phyloP scores from a whole-genome alignment of 1,140 invertebrate species.

The Eueides isabella region DNA sequence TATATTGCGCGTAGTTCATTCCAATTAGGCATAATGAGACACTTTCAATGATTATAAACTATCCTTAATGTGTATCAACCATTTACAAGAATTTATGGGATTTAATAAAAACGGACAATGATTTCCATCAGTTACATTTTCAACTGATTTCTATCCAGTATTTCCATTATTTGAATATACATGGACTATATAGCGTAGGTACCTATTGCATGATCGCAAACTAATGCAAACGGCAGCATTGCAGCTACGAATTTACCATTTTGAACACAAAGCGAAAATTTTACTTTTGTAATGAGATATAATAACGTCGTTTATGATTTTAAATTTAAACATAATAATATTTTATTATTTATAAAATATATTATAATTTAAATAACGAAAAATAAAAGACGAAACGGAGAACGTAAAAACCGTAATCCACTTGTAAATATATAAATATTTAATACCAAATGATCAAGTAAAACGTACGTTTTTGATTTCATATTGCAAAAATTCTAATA shows the following conservation, averaged over 20 bases:
- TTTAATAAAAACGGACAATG: background rate
- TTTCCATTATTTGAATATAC: background rate
- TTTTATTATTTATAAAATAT: too few species aligned
- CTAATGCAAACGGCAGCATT: background rate
- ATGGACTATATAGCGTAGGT: background rate
- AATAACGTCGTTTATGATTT: too few species aligned
- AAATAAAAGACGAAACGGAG: too few species aligned
- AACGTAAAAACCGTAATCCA: too few species aligned
- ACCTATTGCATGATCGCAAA: too few species aligned
- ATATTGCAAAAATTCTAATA: background rate
- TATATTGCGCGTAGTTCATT: constrained; percentile 24
- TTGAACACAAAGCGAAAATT: background rate
- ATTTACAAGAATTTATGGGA: constrained; percentile 1
- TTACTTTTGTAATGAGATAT: too few species aligned
- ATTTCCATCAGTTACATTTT: background rate
- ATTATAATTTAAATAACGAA: too few species aligned
- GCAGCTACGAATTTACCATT: background rate
- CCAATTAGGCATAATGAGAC: constrained; percentile 35
- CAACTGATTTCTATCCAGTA: background rate
- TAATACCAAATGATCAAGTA: too few species aligned
- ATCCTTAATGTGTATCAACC: constrained; percentile 16
- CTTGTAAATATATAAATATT: too few species aligned
- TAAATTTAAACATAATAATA: too few species aligned
- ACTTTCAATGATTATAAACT: constrained; percentile 25
- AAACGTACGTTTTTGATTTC: too few species aligned